These are phyloP conservation scores for Cyrtodaria siliqua DNA, from an alignment of 2,888 invertebrate genomes.

Conservation along the genomic window DNA sequence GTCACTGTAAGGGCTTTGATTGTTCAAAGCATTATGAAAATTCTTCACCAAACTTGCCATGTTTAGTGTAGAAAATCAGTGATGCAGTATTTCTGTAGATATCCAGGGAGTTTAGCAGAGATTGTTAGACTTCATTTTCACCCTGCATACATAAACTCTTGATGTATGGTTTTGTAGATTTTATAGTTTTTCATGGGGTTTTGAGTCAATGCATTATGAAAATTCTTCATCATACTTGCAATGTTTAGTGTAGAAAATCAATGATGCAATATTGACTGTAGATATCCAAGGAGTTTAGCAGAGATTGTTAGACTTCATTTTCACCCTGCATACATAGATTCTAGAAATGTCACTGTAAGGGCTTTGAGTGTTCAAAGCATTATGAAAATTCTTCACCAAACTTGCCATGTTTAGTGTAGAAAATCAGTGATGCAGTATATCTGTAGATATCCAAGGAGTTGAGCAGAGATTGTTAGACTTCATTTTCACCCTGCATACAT, in stretches of 20 bases:
- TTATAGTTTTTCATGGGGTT: not conserved
- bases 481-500: constrained; percentile 19
- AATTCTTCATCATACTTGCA: constrained; percentile 31
- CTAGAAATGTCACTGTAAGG: not conserved
- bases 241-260: constrained; percentile 43
- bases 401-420: not conserved
- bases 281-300: constrained; percentile 53
- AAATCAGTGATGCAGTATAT: constrained; percentile 28
- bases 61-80: constrained; percentile 58
- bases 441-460: constrained; percentile 57
- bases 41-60: constrained; percentile 27
- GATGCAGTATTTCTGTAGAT: constrained; percentile 56
- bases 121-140: constrained; percentile 11
- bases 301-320: constrained; percentile 4
- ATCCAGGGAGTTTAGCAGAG: constrained; percentile 23
- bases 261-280: constrained; percentile 54
- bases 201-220: constrained; percentile 3
- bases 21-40: constrained; percentile 64
- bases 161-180: not conserved
- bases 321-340: constrained; percentile 34
- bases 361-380: not conserved
- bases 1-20: no score
- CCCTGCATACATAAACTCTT: not conserved
- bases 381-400: not conserved
- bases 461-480: not conserved